phyloP scores from a whole-genome alignment of 2,797 vertebrate species.

The Danio aesculapii region DNA sequence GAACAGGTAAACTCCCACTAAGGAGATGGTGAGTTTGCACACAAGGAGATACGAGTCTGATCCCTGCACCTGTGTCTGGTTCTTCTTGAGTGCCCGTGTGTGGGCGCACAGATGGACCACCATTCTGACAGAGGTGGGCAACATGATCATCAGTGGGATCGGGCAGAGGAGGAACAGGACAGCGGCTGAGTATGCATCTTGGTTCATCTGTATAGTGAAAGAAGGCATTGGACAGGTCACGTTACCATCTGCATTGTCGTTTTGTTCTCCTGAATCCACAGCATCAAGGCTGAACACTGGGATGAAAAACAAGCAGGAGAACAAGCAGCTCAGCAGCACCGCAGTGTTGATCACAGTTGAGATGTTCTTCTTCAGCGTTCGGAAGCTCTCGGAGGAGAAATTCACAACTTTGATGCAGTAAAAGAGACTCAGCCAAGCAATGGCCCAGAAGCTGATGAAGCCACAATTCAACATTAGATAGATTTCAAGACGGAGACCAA shows the following conservation, averaged over 20 bases:
- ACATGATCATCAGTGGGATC: slow-evolving; percentile 59
- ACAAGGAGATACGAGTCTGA: slow-evolving; percentile 61
- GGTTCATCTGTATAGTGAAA: slow-evolving; percentile 35
- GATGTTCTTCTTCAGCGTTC: slow-evolving; percentile 56
- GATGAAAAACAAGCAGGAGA: slow-evolving; percentile 25
- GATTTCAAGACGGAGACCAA: not conserved
- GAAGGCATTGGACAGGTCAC: not conserved
- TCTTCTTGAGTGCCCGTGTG: slow-evolving; percentile 51
- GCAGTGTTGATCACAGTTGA: slow-evolving; percentile 37
- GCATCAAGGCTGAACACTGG: slow-evolving; percentile 47
- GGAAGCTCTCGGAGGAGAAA: slow-evolving; percentile 41
- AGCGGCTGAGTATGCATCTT: not conserved
- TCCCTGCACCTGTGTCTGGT: slow-evolving; percentile 55
- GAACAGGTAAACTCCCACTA: slow-evolving; percentile 59
- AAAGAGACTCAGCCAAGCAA: slow-evolving; percentile 60
- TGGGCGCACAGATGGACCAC: slow-evolving; percentile 60
- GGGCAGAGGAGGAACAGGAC: slow-evolving; percentile 48
- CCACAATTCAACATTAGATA: slow-evolving; percentile 51
- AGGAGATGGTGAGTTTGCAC: slow-evolving; percentile 58
- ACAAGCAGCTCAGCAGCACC: slow-evolving; percentile 46
- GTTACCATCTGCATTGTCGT: not conserved
- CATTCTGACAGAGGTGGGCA: slow-evolving; percentile 56
- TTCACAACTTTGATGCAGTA: slow-evolving; percentile 64
- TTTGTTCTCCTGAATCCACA: too few species aligned
- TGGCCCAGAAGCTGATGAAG: slow-evolving; percentile 64